Conservation (phyloP, 2,888 invertebrate species). For the Carabus problematicus region DNA sequence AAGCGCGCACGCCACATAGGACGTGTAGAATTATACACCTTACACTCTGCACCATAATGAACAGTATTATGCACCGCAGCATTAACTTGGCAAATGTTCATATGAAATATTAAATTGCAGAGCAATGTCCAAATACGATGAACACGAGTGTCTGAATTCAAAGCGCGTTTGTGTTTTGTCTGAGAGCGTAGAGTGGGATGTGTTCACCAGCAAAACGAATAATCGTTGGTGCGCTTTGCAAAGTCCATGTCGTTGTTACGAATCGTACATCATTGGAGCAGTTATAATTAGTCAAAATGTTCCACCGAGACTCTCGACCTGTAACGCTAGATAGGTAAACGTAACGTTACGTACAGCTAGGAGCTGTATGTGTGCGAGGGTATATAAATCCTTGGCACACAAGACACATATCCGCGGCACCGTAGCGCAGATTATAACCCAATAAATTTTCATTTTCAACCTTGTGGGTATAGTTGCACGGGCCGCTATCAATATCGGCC, state of each 20-base stretch:
- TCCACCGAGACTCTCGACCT: background rate
- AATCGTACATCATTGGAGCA: conserved; percentile 6
- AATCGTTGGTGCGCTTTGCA: background rate
- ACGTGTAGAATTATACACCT: too few relatives aligned
- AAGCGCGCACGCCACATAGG: too few relatives aligned
- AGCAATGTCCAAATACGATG: too few relatives aligned
- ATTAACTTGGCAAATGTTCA: too few relatives aligned
- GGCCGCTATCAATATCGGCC: conserved; percentile 35
- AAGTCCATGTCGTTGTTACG: background rate
- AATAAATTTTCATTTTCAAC: conserved; percentile 41
- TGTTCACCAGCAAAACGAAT: background rate
- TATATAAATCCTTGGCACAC: conserved; percentile 31
- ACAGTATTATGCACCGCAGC: too few relatives aligned
- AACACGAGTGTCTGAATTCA: too few relatives aligned
- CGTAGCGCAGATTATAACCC: conserved; percentile 38
- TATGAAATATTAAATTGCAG: conserved; percentile 2
- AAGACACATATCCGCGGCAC: conserved; percentile 38
- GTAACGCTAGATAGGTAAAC: conserved; percentile 1
- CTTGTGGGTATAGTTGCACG: conserved; percentile 31
- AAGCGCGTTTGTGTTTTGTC: too few relatives aligned
- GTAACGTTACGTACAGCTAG: background rate
- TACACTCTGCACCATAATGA: too few relatives aligned
- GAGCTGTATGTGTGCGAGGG: conserved; percentile 7
- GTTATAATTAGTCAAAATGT: conserved; percentile 10
- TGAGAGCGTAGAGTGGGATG: background rate